phyloP scores from a whole-genome alignment of 2,888 invertebrate species.

The Orchestes rusci region DNA sequence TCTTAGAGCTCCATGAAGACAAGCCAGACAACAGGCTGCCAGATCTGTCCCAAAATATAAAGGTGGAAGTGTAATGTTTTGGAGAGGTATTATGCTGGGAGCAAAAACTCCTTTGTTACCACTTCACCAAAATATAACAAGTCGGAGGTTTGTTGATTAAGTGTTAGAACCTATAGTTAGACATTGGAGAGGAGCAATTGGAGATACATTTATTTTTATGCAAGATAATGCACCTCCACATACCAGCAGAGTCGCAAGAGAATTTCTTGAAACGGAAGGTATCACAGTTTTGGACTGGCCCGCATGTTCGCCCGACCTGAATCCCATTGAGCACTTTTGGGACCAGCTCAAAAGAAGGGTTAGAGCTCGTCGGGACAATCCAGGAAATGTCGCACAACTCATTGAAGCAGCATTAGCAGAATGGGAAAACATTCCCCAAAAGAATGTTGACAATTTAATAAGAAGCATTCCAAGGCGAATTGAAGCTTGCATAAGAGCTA shows the following conservation, averaged over 20 bases:
- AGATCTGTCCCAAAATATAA: constrained; percentile 18
- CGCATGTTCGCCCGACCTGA: constrained; percentile 2
- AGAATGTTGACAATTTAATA: too few relatives aligned
- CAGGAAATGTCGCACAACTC: too few relatives aligned
- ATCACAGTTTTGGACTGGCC: constrained; percentile 9
- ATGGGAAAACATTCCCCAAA: too few relatives aligned
- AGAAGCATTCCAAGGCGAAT: too few relatives aligned
- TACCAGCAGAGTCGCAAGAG: constrained; percentile 12
- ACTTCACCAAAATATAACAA: neutral
- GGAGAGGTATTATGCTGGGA: constrained; percentile 2
- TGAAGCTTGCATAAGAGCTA: too few relatives aligned
- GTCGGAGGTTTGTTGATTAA: constrained; percentile 1
- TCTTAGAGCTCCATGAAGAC: constrained; percentile 17
- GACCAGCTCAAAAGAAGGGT: constrained; percentile 1
- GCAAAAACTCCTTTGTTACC: constrained; percentile 1
- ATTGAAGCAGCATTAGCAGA: too few relatives aligned
- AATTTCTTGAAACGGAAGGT: constrained; percentile 14
- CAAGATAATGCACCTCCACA: constrained; percentile 16
- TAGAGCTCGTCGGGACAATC: too few relatives aligned
- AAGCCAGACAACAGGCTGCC: constrained; percentile 18
- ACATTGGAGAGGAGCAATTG: constrained; percentile 1
- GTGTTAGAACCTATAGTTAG: neutral
- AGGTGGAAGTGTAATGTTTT: constrained; percentile 15
- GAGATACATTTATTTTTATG: constrained; percentile 10
- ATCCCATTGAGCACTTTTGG: constrained; percentile 3